Base-by-base conservation (phyloP, 2,113 vertebrate species). In the Cyprinus carpio region DNA sequence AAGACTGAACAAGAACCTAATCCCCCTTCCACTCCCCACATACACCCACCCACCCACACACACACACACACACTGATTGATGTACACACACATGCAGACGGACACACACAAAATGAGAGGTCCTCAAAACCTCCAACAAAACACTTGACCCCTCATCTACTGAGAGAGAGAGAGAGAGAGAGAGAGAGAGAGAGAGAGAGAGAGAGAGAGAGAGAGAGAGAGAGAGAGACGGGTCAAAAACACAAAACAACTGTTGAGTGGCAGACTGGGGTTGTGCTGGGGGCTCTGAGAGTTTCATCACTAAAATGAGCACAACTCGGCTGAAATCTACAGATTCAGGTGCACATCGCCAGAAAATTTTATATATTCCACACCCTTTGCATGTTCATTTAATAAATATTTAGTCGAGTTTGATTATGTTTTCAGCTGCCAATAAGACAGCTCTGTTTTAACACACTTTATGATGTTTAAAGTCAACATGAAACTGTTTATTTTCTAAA, bases 101-200 rank as follows among this genome's bases (percentile, higher is more conserved):
- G 46, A 62, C 25, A 60, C 72, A 60, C 79, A 76, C 43, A 85
- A 81, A 88, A 72, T 71, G 37, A 75, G 27, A 82, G 49, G 75
- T 79, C 40, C 77, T 79, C 82, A 79, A 49, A 82, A 54, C 37
- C 71, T 75, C 34, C 74, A 80, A 84, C 67, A 87, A 79, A 79
- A 85, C 85, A 85, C 83, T 87, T 87, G 82, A 87, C 83, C 79
- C 79, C 60, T 83, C 46, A 40, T 87, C 80, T 65, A 25, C 80
- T 80, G 69, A 62, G 58, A 78, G 51, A 56, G 69, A 64, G 56
- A 77, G 56, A 54, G 62, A 25, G 81, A 46, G 81, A 31, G 43
- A 69, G 67, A 12, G 56, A 77, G 56, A 54, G 62, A 25, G 81
- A 46, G 81, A 31, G 43, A 69, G 67, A 12, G 16, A 81, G 23